Base-by-base conservation (phyloP, 2,797 vertebrate species). In the Pangasius krempfi region DNA sequence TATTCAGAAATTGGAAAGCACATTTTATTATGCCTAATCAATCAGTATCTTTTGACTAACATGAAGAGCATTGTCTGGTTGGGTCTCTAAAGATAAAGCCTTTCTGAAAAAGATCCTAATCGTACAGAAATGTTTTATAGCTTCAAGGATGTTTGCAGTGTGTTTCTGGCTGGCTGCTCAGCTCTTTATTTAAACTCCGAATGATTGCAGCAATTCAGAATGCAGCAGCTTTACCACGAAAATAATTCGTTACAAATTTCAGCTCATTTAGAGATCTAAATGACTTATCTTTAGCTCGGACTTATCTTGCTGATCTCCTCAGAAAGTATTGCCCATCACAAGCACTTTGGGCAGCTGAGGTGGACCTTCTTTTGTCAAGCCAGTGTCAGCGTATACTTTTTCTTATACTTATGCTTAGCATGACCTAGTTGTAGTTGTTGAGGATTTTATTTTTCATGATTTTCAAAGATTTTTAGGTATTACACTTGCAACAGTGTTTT, bases 91-190 rank as follows among this genome's bases (percentile, higher is more conserved):
- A 37, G 14, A 30, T 79, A 33, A 3, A 10, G 7, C 52, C 30
- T 81, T 37, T 83, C 81, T 83, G 16, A 79, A 33, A 79, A 80
- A 37, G 30, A 37, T 80, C 25, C 30, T 58, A 81, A 30, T 52
- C 27, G 52, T 76, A 75, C 22, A 44, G 22, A 75, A 22, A 20
- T 81, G 7, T 80, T 80, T 33, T 80, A 80, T 25, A 80, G 8
- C 52, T 33, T 33, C 78, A 56, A 80, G 30, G n/a, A 80, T 3
- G 9, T 56, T 80, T 54, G 47, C 14, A 54, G 50, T 30, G n/a
- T 0, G 20, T 80, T 80, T 80, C 78, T 80, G 56, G 22, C 13
- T 62, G 33, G 2, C 80, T 83, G 58, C 22, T 58, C 30, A 25
- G 25, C 44, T 56, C 52, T 60, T 81, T 44, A 83, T 44, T n/a